A percentile compares a stretch with the other conserved stretches of the same genome.
phyloP scores from a whole-genome alignment of 2,113 vertebrate genomes.

The Diglossa brunneiventris region DNA sequence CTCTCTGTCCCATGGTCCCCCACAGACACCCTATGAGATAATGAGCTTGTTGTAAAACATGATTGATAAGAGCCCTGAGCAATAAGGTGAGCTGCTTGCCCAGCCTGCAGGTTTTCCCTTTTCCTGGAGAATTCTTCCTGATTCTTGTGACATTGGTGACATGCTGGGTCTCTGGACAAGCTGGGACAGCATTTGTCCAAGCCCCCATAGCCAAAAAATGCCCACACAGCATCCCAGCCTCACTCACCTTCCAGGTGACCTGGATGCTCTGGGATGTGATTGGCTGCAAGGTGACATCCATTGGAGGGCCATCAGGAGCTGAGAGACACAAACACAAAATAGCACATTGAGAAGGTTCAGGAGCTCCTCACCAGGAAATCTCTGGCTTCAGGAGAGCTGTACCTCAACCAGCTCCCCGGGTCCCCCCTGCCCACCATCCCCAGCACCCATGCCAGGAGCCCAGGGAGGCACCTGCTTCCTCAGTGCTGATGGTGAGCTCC shows the following conservation, averaged over 20 bases:
- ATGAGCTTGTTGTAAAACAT: background rate
- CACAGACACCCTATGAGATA: background rate
- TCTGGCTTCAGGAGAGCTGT: background rate
- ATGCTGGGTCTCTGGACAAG: background rate
- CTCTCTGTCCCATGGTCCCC: background rate
- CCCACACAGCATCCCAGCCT: fast-evolving
- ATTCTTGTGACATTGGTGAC: fast-evolving
- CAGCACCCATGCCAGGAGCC: fast-evolving
- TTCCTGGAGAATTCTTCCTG: background rate
- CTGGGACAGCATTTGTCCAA: fast-evolving
- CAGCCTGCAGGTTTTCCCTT: background rate
- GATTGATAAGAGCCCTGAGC: background rate
- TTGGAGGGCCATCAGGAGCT: conserved; percentile 95
- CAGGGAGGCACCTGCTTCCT: conserved; percentile 86
- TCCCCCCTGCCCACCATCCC: background rate
- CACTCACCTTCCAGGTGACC: conserved; percentile 93
- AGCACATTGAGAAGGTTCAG: background rate
- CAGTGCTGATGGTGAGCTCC: conserved; percentile 94
- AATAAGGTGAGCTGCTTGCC: background rate
- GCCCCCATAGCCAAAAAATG: fast-evolving
- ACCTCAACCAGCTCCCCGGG: fast-evolving
- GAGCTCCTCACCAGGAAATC: fast-evolving
- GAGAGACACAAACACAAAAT: background rate
- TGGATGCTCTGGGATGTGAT: conserved; percentile 97
- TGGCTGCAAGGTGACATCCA: conserved; percentile 94